Conservation (phyloP, 2,797 vertebrate genomes). For the Ceryle rudis region DNA sequence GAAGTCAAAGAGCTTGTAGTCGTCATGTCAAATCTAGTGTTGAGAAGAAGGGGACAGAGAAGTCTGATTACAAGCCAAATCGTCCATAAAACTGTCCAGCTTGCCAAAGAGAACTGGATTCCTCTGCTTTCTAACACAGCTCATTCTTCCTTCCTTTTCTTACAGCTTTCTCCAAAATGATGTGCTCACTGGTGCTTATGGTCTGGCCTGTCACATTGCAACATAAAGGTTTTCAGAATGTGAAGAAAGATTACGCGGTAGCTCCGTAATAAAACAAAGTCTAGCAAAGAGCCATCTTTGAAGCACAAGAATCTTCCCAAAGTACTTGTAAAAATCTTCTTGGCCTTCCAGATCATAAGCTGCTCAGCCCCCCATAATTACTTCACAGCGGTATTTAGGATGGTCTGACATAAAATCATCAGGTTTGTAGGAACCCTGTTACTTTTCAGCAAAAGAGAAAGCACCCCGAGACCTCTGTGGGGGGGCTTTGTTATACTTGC, state of each 20-base stretch:
- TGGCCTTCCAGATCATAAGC: neutral
- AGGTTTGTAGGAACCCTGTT: neutral
- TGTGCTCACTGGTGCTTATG: neutral
- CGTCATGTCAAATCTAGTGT: neutral
- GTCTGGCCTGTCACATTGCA: neutral
- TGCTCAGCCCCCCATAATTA: neutral
- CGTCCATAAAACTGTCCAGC: neutral
- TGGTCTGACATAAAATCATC: neutral
- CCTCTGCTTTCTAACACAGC: neutral
- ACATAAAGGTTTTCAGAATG: accelerated
- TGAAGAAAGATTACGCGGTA: neutral
- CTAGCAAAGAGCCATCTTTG: neutral
- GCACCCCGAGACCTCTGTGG: neutral
- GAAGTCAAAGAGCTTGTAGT: neutral
- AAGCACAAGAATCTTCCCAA: neutral
- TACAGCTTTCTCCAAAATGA: neutral
- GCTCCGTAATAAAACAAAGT: neutral
- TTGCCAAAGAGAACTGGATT: neutral
- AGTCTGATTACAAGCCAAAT: neutral
- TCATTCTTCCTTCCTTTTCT: neutral
- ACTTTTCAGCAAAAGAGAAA: neutral
- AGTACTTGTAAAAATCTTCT: neutral
- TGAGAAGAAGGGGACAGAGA: neutral
- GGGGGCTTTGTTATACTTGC: accelerated
- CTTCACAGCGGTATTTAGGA: neutral